These are phyloP conservation scores for Panonychus citri DNA, from an alignment of 1,140 invertebrate genomes.

Conservation along the genomic window DNA sequence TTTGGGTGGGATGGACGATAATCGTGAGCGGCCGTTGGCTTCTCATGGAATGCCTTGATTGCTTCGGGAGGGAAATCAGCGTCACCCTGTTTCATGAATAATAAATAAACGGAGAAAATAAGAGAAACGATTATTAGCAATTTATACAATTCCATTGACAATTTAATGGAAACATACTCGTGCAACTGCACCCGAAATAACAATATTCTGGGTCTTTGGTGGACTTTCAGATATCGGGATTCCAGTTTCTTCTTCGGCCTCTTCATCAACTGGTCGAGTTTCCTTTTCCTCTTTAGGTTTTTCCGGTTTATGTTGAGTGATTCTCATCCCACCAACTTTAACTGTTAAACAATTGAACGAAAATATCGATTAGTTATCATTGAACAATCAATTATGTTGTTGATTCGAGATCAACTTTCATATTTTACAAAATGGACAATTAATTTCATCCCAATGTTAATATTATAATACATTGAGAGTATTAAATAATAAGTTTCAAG, in stretches of 20 bases:
- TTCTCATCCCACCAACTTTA: slow-evolving; percentile 3
- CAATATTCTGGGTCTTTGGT: background rate
- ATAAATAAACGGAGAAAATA: background rate
- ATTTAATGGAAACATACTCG: too few relatives aligned
- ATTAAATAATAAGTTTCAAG: too few relatives aligned
- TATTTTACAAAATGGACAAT: too few relatives aligned
- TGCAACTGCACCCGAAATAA: background rate
- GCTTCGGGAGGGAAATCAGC: slow-evolving; percentile 67
- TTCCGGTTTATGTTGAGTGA: background rate
- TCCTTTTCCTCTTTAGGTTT: background rate
- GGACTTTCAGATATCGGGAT: background rate
- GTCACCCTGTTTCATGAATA: slow-evolving; percentile 33
- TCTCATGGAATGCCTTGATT: slow-evolving; percentile 44
- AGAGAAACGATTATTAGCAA: too few relatives aligned
- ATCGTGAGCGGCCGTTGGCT: slow-evolving; percentile 40
- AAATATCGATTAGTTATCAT: background rate
- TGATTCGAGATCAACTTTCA: too few relatives aligned
- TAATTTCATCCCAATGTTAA: too few relatives aligned
- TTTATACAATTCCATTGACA: too few relatives aligned
- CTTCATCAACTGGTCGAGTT: background rate
- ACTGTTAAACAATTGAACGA: background rate
- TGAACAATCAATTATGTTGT: too few relatives aligned
- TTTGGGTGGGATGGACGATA: slow-evolving; percentile 19
- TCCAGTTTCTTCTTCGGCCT: background rate
- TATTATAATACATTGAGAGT: too few relatives aligned